Base-by-base conservation (phyloP, 2,888 invertebrate genomes). In the Hybos culiciformis region DNA sequence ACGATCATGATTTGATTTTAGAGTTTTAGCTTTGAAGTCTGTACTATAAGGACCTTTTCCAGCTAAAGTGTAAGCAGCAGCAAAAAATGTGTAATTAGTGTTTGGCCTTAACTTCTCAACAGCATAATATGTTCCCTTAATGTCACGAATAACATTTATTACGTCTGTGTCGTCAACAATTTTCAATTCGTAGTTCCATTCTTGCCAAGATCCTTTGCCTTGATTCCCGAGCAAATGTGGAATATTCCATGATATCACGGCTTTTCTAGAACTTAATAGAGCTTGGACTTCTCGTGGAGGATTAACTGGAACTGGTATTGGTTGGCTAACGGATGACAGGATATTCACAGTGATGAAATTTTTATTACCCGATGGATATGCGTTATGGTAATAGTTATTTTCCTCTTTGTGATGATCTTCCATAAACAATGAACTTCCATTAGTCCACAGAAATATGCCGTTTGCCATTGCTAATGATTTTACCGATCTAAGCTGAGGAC, bases 371-470 rank as follows among this genome's bases (percentile, higher is more conserved):
- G 17, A 55, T 42, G 79, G 78, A 57, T 78, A 83, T 36, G 77
- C 74, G 58, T 84, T 87, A 57, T 87, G 86, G 56, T 79, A 84
- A 57, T 82, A 88, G 55, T 73, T 76, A 50, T 81, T 71, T 41
- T 74, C 74, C 36, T 71, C 72, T 1, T 70, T 67, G 55, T 79
- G 83, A 59, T 83, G 83, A 55, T 85, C 87, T 62, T 92, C 91
- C 12, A 77, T 77, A 37, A 82, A 70, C 49, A 88, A 76, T 56
- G 79, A 77, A 41, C 74, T 71, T 0, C 84, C 86, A 56, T 84
- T 82, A 0, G 86, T 87, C 87, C 90, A 91, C 58, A 84, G 88
- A 58, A 90, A 87, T 11, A 82, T 70, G 7, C 81, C 81, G 55
- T 81, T 78, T 5, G 80, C 80, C 57, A 76, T 77, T 0, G 82